Conservation (phyloP, 1,140 invertebrate species). For the Gyrodactylus salaris region DNA sequence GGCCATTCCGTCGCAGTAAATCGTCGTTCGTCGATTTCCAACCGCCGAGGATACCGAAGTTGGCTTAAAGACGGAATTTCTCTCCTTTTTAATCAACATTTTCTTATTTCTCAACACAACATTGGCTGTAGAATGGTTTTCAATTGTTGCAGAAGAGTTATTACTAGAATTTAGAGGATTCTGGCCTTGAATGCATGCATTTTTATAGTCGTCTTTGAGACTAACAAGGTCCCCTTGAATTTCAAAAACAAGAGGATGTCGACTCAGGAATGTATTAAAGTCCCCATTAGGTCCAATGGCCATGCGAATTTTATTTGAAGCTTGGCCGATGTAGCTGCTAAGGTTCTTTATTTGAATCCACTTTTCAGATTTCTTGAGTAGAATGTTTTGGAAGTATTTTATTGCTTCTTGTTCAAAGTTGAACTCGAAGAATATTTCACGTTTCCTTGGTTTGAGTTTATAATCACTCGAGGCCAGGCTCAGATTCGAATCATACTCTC, state of each 20-base stretch:
- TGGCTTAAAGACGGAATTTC: neutral
- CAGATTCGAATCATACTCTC: neutral
- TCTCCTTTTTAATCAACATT: neutral
- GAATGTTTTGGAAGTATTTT: slow-evolving; percentile 17
- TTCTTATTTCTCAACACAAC: neutral
- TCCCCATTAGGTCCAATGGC: slow-evolving; percentile 21
- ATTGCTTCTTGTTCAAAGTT: slow-evolving; percentile 15
- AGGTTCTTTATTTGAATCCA: slow-evolving; percentile 19
- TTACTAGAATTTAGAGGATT: neutral
- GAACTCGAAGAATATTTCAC: slow-evolving; percentile 11
- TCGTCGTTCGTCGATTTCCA: neutral
- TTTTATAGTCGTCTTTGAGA: slow-evolving; percentile 14
- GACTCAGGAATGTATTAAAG: slow-evolving; percentile 16
- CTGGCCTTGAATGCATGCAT: neutral
- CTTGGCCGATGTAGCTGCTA: slow-evolving; percentile 20
- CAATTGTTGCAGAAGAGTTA: neutral
- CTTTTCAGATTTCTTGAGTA: slow-evolving; percentile 17
- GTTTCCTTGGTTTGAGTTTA: neutral
- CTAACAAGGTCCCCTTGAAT: slow-evolving; percentile 17
- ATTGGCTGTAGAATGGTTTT: neutral
- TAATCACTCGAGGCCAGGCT: neutral
- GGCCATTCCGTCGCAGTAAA: neutral
- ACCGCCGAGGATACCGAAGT: neutral
- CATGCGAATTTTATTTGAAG: slow-evolving; percentile 16
- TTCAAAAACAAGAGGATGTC: slow-evolving; percentile 20